phyloP scores from a whole-genome alignment of 2,888 invertebrate genomes.

The Lysandra bellargus region DNA sequence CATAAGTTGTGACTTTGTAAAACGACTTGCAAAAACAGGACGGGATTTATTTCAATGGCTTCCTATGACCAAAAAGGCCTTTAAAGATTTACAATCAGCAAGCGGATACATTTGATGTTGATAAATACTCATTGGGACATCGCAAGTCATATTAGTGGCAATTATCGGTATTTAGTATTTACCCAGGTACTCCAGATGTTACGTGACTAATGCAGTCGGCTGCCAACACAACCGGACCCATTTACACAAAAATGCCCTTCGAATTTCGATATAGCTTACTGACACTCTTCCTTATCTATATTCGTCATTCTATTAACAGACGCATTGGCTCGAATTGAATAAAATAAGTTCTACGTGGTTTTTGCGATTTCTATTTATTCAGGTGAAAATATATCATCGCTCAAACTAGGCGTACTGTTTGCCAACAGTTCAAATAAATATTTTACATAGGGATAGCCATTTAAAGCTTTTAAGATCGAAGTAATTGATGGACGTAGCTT shows the following conservation, averaged over 20 bases:
- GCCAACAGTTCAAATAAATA: not conserved
- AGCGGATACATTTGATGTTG: not conserved
- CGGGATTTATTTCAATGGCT: not conserved
- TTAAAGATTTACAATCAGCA: not conserved
- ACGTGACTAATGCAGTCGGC: slow-evolving; percentile 20
- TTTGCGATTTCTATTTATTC: not conserved
- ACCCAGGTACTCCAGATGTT: slow-evolving; percentile 26
- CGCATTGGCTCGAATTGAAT: not conserved
- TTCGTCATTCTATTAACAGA: slow-evolving; percentile 2
- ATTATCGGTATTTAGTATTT: slow-evolving; percentile 26
- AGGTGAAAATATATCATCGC: not conserved
- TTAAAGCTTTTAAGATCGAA: slow-evolving; percentile 19
- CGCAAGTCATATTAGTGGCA: slow-evolving; percentile 13
- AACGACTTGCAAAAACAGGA: not conserved
- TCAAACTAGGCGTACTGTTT: not conserved
- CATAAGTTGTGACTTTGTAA: not conserved
- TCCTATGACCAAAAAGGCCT: not conserved
- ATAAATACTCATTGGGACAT: not conserved
- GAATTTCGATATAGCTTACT: slow-evolving; percentile 7
- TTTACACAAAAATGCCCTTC: slow-evolving; percentile 10
- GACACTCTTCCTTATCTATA: slow-evolving; percentile 17
- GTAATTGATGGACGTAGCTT: slow-evolving; percentile 3
- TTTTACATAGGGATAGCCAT: not conserved
- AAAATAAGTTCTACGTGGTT: not conserved
- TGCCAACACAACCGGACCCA: slow-evolving; percentile 21